Base-by-base conservation (phyloP, 2,888 invertebrate species). In the Glyphotaelius pellucidus region DNA sequence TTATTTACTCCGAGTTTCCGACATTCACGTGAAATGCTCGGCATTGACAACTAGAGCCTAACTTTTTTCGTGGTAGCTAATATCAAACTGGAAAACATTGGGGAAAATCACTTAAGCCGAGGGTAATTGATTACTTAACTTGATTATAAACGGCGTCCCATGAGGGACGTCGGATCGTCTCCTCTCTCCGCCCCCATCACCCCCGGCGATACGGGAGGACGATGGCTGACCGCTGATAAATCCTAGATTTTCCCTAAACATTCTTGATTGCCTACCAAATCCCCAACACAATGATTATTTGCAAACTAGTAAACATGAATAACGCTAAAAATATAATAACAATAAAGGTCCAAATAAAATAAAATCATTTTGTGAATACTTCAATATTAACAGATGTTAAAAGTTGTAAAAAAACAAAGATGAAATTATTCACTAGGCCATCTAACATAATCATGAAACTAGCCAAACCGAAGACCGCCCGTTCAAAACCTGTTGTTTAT, bases 121-220 rank as follows among this genome's bases (percentile, higher is more conserved):
- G 92, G 81, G 91, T 91, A 93, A 93, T 93, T 93, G 92, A 92
- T 93, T 93, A 92, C 92, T 92, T 88, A 80, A 87, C 91, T 91
- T 92, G 93, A 93, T 93, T 93, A 90, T 91, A 90, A 90, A 85
- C 35, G 89, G 92, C 83, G 80, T 90, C 91, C 91, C 90, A 47
- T 35, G 89, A 19, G 35, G 92, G 90, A n/a, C 80, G 90, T n/a
- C n/a, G n/a, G n/a, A 38, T 80, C 80, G 11, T 15, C 81, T 14
- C 19, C 30, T 30, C 86, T 30, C 30, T 67, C 86, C 80, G n/a
- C 35, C 32, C 87, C n/a, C 35, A 31, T 2, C 31, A 15, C 80
- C 12, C 32, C 31, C 38, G 35, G 80, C 80, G 25, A 30, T 32
- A 4, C 42, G 52, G 79, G 25, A 42, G 91, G 90, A 89, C 89